Evolutionary conservation across 2,113 vertebrate genomes (phyloP).

Genomic region (Campylomormyrus numenius): DNA sequence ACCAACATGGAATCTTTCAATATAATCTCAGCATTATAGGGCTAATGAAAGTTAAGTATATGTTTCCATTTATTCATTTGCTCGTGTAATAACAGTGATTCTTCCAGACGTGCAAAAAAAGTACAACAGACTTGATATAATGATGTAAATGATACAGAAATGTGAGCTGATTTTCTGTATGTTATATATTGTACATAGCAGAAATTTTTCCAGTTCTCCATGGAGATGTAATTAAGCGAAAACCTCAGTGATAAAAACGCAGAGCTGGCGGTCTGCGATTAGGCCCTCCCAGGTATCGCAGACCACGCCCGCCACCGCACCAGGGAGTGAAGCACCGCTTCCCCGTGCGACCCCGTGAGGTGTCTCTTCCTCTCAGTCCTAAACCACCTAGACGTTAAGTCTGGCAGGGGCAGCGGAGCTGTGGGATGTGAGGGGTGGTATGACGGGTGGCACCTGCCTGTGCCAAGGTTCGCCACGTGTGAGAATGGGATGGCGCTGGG

Average conservation of each 20-base stretch:
- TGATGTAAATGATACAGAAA: not conserved
- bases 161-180: not conserved
- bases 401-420: not conserved
- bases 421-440: not conserved
- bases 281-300: not conserved
- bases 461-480: conserved; percentile 44
- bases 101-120: not conserved
- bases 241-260: not conserved
- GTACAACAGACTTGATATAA: not conserved
- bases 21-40: conserved; percentile 2
- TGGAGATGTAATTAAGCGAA: not conserved
- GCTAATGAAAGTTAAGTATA: conserved; percentile 2
- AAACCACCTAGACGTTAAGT: not conserved
- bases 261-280: not conserved
- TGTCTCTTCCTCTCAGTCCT: not conserved
- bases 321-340: not conserved
- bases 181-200: not conserved
- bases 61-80: not conserved
- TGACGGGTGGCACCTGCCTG: conserved; percentile 34
- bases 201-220: not conserved
- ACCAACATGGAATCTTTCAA: not conserved
- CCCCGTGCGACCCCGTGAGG: not conserved
- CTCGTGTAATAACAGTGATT: not conserved
- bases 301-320: not conserved
- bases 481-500: conserved; percentile 56